These are phyloP conservation scores for Leuciscus waleckii DNA, from an alignment of 2,797 vertebrate species.

Conservation along the genomic window DNA sequence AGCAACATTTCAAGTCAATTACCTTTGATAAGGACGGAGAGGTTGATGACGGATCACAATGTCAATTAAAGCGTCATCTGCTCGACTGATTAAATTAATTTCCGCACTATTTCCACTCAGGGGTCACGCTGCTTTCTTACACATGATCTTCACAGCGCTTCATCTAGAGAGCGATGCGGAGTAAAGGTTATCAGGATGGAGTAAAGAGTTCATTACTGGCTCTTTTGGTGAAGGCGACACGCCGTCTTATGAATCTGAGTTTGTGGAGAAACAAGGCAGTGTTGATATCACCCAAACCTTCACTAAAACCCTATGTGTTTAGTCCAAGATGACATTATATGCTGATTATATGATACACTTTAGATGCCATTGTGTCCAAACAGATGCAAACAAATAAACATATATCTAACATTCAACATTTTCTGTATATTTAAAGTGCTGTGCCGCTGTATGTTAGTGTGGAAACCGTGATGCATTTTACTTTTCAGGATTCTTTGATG, in stretches of 20 bases:
- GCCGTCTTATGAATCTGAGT: background rate
- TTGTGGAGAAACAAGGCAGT: background rate
- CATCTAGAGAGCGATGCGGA: constrained; percentile 1
- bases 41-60: constrained; percentile 52
- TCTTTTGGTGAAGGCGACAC: background rate
- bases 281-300: background rate
- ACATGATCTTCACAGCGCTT: constrained; percentile 25
- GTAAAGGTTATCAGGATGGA: constrained; percentile 27
- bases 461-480: no score
- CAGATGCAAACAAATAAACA: background rate
- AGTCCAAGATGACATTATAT: background rate
- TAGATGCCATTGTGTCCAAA: background rate
- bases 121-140: constrained; percentile 18
- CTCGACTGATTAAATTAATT: constrained; percentile 51
- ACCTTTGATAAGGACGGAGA: constrained; percentile 49
- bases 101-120: constrained; percentile 11
- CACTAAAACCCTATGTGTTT: background rate
- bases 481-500: no score
- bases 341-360: background rate
- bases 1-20: constrained; percentile 55
- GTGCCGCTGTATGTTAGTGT: background rate
- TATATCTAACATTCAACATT: background rate
- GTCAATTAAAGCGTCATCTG: constrained; percentile 47
- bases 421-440: background rate
- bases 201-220: background rate